Percentiles rank a stretch among this genome's conserved stretches.
phyloP scores from a whole-genome alignment of 2,888 invertebrate species.

The Bellardia bayeri region DNA sequence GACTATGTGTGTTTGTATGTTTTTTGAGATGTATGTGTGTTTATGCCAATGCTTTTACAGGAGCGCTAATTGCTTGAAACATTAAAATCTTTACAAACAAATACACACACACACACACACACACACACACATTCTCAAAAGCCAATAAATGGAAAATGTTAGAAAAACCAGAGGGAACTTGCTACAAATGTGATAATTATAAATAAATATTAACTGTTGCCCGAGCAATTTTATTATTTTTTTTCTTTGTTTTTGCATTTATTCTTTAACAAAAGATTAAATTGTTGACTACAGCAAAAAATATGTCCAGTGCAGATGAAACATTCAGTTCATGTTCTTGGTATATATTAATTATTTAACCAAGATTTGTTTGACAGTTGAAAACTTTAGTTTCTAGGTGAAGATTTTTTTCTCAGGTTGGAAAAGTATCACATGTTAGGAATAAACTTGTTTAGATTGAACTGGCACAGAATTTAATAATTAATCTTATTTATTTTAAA shows the following conservation, averaged over 20 bases:
- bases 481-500: too few species aligned
- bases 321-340: not conserved
- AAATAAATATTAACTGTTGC: constrained; percentile 35
- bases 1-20: not conserved
- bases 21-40: not conserved
- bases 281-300: not conserved
- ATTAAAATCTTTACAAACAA: constrained; percentile 19
- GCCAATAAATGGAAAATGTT: not conserved
- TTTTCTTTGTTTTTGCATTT: not conserved
- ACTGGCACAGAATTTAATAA: too few species aligned
- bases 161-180: not conserved
- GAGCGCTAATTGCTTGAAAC: constrained; percentile 28
- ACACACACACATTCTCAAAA: not conserved
- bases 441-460: not conserved
- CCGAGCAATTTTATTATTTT: not conserved
- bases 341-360: constrained; percentile 16
- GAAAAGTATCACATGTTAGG: not conserved
- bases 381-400: not conserved
- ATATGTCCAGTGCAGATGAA: not conserved
- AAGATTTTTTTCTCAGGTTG: not conserved
- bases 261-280: constrained; percentile 1
- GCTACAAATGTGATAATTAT: constrained; percentile 38
- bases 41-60: not conserved
- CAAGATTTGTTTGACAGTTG: not conserved
- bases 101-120: not conserved